These are phyloP conservation scores for Cyclura pinguis DNA, from an alignment of 2,797 vertebrate species.

Conservation along the genomic window DNA sequence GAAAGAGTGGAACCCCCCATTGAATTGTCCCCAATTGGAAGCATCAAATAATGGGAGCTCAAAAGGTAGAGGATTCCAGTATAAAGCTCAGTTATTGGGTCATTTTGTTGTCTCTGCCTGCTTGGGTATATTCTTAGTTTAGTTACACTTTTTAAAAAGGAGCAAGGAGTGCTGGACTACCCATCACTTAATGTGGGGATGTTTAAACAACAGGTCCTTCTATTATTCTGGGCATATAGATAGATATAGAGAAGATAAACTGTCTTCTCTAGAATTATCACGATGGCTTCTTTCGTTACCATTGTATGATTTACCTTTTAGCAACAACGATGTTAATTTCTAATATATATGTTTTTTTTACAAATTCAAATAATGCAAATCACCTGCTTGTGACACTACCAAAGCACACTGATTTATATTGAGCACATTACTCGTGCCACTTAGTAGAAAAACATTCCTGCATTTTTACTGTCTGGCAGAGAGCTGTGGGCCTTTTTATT, in stretches of 20 bases:
- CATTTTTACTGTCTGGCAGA: not conserved
- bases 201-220: not conserved
- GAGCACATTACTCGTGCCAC: not conserved
- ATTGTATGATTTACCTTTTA: not conserved
- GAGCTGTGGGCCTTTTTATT: not conserved
- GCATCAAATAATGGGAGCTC: too few species aligned
- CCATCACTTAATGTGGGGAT: not conserved
- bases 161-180: too few species aligned
- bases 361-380: not conserved
- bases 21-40: too few species aligned
- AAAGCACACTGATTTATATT: not conserved
- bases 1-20: too few species aligned
- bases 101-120: too few species aligned
- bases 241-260: not conserved
- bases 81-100: too few species aligned
- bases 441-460: not conserved
- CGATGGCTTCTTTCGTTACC: not conserved
- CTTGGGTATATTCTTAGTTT: too few species aligned
- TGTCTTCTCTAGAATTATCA: not conserved
- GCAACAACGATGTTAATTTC: not conserved
- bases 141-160: too few species aligned
- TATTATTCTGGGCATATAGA: not conserved
- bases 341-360: not conserved
- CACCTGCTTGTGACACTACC: not conserved
- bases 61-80: too few species aligned